Evolutionary conservation across 30 jellyfish, hydroid and myxozoan species (phyloP), one percentile per base, ranked within the genome.

Genomic region (Aurelia coerulea): DNA sequence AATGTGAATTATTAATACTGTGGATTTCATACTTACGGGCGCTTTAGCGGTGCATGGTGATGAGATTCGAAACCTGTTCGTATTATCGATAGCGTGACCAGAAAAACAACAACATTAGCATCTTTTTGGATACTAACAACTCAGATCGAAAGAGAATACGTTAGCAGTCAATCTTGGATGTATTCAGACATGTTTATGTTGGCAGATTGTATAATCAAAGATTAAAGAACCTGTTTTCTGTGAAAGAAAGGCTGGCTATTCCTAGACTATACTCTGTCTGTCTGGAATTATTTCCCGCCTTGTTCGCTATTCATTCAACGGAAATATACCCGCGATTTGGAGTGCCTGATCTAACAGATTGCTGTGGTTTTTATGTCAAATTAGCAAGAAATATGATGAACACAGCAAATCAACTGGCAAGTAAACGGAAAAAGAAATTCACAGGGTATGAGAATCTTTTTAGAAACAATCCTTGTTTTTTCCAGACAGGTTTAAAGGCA

Each of bases 401-500:
- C 50, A 49, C 81, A 10, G 60, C 80, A 10, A 62, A 62, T 56
- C 92, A 83, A 63, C 62, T 77, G n/a, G 84, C 89, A 42, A 63
- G 84, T 16, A 87, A 87, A 62, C 65, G 96, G 46, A 87, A 87
- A 73, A 87, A 87, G 90, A 87, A 87, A 68, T 87, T 87, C 76
- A 87, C 96, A 32, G 96, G 96, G 96, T 87, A 77, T 39, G 83
- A 19, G 58, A 62, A 23, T 29, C 46, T 7, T 46, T 46, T 46
- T 2, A 46, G 56, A 46, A 6, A 6, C 14, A 0, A 4, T 46
- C 56, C 6, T 46, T 46, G 56, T 7, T 34, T 58, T 52, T 66
- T 69, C 71, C 91, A 81, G 91, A 81, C 91, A 68, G 84, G 11
- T 16, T 46, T 46, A 46, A 6, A 12, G 31, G 84, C 91, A 81